Evolutionary conservation across 2,797 vertebrate genomes (phyloP), one percentile per base, ranked within the genome.

Genomic region (Channallabes apus): DNA sequence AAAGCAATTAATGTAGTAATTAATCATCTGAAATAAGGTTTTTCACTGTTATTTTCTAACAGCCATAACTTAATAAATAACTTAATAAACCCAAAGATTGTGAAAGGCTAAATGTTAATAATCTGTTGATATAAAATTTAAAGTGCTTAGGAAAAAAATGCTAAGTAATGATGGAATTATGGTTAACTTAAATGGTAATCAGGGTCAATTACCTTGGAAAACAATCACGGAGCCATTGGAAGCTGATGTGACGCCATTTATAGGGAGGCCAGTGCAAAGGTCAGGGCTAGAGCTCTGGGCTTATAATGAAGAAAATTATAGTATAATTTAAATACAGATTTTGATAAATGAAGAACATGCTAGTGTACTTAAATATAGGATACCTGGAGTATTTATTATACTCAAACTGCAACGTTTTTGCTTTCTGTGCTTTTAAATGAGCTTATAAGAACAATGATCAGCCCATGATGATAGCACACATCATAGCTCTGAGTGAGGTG

Each of bases 181-280:
- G n/a, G 24, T 46, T 80, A 7, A 65, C 15, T n/a, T n/a, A 15
- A 62, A 15, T 62, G 24, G 22, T 62, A 35, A 38, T 62, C n/a
- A 62, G 15, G 61, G 24, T 46, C 20, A 67, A 22, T 80, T 86
- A 98, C 97, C 97, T 96, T 96, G 94, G 90, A 98, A 98, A 80
- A 97, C 94, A 0, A 97, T 94, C 17, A 97, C 75, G 3, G 97
- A 97, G 73, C 96, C 96, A 0, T 98, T 99, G 77, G 84, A 93
- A 38, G 97, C 92, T 72, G 96, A 94, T 0, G 96, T 96, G 88
- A 98, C 92, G 84, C 95, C 94, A 2, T 96, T 90, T 0, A 96
- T 95, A 1, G 96, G 96, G 80, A 92, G 90, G 11, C 95, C 95
- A 0, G 92, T 96, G 91, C 97, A 99, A 27, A 98, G 91, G 81